These are phyloP conservation scores for Andinoacara biseriatus DNA, from an alignment of 2,113 vertebrate genomes.

Conservation along the genomic window DNA sequence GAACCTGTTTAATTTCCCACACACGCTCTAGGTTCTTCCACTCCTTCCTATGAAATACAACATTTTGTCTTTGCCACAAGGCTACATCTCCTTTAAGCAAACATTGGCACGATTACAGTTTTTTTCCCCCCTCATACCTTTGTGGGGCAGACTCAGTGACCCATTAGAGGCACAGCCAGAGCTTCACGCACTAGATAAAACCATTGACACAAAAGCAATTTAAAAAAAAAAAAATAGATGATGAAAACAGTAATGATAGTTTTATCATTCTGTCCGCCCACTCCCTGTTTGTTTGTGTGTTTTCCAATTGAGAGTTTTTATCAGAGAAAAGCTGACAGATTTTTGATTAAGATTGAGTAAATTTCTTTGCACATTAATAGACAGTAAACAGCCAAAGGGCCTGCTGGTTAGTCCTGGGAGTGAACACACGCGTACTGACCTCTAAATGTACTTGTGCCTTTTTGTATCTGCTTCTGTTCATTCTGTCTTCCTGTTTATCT, in stretches of 20 bases:
- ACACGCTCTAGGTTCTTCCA: neutral
- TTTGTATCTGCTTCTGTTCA: constrained; percentile 22
- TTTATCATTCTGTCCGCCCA: constrained; percentile 52
- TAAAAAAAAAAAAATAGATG: constrained; percentile 10
- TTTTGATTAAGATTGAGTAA: constrained; percentile 73
- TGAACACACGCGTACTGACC: constrained; percentile 46
- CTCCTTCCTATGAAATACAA: neutral
- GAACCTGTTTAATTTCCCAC: neutral
- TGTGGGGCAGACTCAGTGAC: constrained; percentile 9
- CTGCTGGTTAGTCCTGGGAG: constrained; percentile 12
- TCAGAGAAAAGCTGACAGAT: constrained; percentile 50
- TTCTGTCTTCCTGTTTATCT: neutral
- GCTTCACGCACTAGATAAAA: constrained; percentile 37
- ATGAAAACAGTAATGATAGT: constrained; percentile 50
- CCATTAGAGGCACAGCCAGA: constrained; percentile 33
- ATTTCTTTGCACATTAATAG: constrained; percentile 61
- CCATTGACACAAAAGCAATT: constrained; percentile 64
- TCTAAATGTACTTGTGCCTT: constrained; percentile 40
- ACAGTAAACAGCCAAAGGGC: constrained; percentile 58
- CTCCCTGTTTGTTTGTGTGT: constrained; percentile 41
- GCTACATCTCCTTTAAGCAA: neutral
- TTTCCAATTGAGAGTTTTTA: constrained; percentile 57
- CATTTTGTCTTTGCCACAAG: neutral
- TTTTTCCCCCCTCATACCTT: constrained; percentile 5
- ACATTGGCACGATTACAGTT: neutral